Conservation (phyloP, 2,888 invertebrate species). For the Cephus pulcher region DNA sequence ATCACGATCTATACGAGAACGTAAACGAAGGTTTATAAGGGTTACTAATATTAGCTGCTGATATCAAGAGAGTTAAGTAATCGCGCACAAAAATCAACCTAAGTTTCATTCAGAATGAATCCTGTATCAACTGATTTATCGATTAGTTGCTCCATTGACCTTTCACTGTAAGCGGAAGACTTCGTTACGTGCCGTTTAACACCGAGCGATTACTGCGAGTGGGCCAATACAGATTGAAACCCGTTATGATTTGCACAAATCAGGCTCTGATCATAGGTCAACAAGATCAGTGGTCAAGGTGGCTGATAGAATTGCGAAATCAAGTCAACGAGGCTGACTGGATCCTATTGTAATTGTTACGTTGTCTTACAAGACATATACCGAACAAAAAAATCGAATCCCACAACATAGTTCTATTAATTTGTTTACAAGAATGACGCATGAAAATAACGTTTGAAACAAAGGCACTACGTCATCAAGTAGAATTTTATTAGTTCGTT, state of each 20-base stretch:
- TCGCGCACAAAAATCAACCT: background rate
- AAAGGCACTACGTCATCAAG: background rate
- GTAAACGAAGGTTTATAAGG: background rate
- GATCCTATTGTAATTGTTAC: background rate
- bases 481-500: no score
- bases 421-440: background rate
- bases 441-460: background rate
- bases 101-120: background rate
- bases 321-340: background rate
- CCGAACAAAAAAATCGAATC: no score
- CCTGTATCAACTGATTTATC: background rate
- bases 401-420: background rate
- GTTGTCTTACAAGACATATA: background rate
- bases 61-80: background rate
- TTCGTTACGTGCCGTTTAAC: background rate
- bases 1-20: no score
- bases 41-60: background rate
- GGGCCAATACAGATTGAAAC: background rate
- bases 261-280: background rate
- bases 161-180: background rate
- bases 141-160: background rate
- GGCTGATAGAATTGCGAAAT: background rate
- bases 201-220: background rate
- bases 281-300: conserved; percentile 4
- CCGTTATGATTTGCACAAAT: background rate